Evolutionary conservation across 2,888 invertebrate genomes (phyloP).

Genomic region (Venusia cambrica): DNA sequence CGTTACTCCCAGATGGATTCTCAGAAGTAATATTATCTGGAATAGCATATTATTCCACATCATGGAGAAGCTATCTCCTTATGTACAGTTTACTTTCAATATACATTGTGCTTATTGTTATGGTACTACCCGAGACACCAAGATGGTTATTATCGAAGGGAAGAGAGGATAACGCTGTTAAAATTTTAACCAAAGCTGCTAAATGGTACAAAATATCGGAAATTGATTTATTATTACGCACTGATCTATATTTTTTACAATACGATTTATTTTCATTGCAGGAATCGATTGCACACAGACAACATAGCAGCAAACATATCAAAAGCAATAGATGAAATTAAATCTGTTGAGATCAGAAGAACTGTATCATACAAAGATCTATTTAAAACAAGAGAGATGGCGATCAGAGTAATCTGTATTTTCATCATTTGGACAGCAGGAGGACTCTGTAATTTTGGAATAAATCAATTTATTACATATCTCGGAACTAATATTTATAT

Average conservation of each 20-base stretch:
- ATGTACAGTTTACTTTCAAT: conserved; percentile 36
- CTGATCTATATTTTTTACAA: no score
- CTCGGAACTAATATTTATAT: conserved; percentile 44
- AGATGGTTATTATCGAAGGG: conserved; percentile 53
- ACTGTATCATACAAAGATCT: conserved; percentile 42
- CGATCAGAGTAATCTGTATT: conserved; percentile 33
- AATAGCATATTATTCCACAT: conserved; percentile 45
- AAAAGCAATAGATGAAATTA: conserved; percentile 36
- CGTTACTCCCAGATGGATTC: conserved; percentile 45
- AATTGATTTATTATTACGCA: conserved; percentile 10
- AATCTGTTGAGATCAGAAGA: conserved; percentile 29
- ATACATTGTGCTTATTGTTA: conserved; percentile 37
- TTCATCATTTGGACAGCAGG: conserved; percentile 37
- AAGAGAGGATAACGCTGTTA: conserved; percentile 38
- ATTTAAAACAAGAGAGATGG: conserved; percentile 38
- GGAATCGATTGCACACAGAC: conserved; percentile 43
- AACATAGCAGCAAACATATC: conserved; percentile 40
- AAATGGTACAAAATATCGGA: conserved; percentile 34
- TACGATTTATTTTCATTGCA: no score
- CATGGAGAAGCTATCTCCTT: conserved; percentile 46
- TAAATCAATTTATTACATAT: conserved; percentile 50
- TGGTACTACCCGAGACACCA: conserved; percentile 50
- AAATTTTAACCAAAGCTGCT: conserved; percentile 44
- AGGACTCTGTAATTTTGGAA: conserved; percentile 47
- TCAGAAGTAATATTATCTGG: conserved; percentile 43